Conservation (phyloP, 2,888 invertebrate genomes). For the Rotaria macrura region DNA sequence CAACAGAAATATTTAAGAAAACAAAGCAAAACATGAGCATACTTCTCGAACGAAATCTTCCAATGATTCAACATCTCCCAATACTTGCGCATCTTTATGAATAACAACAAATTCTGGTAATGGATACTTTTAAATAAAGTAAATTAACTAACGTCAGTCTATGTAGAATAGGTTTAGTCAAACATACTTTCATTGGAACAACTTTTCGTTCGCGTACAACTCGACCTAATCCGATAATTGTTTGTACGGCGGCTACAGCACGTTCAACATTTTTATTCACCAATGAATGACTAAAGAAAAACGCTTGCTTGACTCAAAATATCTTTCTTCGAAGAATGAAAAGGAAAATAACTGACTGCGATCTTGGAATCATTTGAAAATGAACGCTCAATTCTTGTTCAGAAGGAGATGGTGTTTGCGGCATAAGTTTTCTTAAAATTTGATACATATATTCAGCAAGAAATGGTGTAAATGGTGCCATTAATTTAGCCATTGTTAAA, state of each 20-base stretch:
- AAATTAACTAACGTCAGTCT: no score
- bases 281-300: constrained; percentile 51
- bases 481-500: constrained; percentile 34
- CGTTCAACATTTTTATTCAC: constrained; percentile 76
- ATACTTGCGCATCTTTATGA: background rate
- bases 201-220: constrained; percentile 82
- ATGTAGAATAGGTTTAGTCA: background rate
- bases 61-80: background rate
- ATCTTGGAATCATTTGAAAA: constrained; percentile 74
- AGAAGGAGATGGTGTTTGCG: constrained; percentile 35
- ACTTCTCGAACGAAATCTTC: background rate
- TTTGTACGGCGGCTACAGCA: constrained; percentile 82
- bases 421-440: constrained; percentile 62
- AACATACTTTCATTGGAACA: constrained; percentile 69
- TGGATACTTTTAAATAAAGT: constrained; percentile 60
- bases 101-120: constrained; percentile 82
- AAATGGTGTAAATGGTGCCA: constrained; percentile 89
- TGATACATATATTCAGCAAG: constrained; percentile 88
- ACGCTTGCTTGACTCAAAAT: no score
- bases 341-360: constrained; percentile 45
- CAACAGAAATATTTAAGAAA: background rate
- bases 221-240: constrained; percentile 82
- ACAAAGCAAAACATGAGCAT: background rate
- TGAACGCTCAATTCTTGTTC: constrained; percentile 64
- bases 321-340: background rate